phyloP scores from a whole-genome alignment of 2,797 vertebrate species.

The Gallirallus australis region DNA sequence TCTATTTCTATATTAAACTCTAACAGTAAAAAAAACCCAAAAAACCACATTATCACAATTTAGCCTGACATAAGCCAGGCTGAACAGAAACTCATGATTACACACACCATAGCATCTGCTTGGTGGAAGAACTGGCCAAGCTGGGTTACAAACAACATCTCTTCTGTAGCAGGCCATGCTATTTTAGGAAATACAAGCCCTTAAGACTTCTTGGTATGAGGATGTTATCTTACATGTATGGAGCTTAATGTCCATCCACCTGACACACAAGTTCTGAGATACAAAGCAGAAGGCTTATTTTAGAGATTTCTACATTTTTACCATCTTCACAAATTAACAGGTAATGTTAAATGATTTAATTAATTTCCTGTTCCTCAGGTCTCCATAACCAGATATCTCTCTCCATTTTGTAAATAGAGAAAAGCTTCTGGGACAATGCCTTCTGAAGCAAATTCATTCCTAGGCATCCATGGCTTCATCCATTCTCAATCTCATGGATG shows the following conservation, averaged over 20 bases:
- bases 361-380: not conserved
- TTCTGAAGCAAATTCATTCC: not conserved
- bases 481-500: not conserved
- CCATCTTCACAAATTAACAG: not conserved
- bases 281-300: not conserved
- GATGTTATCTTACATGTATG: not conserved
- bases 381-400: not conserved
- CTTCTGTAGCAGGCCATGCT: not conserved
- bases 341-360: not conserved
- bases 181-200: not conserved
- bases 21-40: not conserved
- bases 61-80: not conserved
- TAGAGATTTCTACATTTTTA: not conserved
- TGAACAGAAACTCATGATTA: not conserved
- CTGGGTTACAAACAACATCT: not conserved
- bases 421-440: not conserved
- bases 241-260: not conserved
- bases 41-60: not conserved
- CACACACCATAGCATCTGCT: not conserved
- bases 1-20: not conserved
- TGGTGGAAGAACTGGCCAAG: not conserved
- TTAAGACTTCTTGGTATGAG: not conserved
- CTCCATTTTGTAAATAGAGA: not conserved
- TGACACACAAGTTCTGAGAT: not conserved
- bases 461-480: not conserved